Percentiles rank a stretch among this genome's conserved stretches.
Evolutionary conservation across 2,888 invertebrate genomes (phyloP).

Genomic region (Liodrosophila aerea): DNA sequence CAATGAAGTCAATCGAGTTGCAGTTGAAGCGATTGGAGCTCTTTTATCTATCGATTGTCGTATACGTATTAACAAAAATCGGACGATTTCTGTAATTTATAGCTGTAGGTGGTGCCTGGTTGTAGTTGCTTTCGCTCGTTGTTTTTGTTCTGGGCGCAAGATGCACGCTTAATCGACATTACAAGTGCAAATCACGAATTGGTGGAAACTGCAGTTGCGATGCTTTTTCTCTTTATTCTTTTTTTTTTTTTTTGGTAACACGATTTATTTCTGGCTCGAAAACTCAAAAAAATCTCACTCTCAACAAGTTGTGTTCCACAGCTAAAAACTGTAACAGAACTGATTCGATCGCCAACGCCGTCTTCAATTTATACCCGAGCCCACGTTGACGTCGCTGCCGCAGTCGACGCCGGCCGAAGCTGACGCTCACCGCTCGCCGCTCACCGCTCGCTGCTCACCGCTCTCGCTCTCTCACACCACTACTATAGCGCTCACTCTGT

Average conservation of each 20-base stretch:
- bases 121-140: slow-evolving; percentile 20
- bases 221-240: slow-evolving; percentile 14
- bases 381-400: slow-evolving; percentile 7
- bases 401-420: slow-evolving; percentile 6
- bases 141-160: slow-evolving; percentile 48
- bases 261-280: background rate
- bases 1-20: slow-evolving; percentile 1
- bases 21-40: too few relatives aligned
- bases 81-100: slow-evolving; percentile 19
- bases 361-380: slow-evolving; percentile 75
- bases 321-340: slow-evolving; percentile 81
- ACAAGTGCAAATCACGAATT: slow-evolving; percentile 59
- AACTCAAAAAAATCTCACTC: slow-evolving; percentile 9
- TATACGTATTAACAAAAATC: background rate
- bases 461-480: slow-evolving; percentile 5
- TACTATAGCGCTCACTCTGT: slow-evolving; percentile 5
- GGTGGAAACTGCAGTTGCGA: slow-evolving; percentile 18
- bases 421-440: slow-evolving; percentile 1
- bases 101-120: slow-evolving; percentile 16
- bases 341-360: slow-evolving; percentile 54
- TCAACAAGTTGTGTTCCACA: slow-evolving; percentile 76
- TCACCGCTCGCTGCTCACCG: slow-evolving; percentile 9
- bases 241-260: slow-evolving; percentile 18
- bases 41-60: too few relatives aligned
- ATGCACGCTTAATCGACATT: slow-evolving; percentile 75